These are phyloP conservation scores for Sakesphorus luctuosus DNA, from an alignment of 2,113 vertebrate species.

Conservation along the genomic window DNA sequence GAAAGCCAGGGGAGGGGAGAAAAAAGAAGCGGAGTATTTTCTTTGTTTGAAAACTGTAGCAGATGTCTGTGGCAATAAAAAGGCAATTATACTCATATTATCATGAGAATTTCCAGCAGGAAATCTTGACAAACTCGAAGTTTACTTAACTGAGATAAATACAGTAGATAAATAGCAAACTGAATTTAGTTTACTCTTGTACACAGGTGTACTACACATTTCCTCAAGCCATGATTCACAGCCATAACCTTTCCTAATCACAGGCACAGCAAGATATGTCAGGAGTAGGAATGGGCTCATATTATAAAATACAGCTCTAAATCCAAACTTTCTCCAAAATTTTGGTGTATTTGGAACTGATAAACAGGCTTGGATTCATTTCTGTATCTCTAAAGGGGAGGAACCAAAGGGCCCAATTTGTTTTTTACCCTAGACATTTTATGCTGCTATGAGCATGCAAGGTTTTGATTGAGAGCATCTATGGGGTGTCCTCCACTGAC, in stretches of 20 bases:
- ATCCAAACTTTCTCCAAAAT: conserved; percentile 28
- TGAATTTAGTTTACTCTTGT: conserved; percentile 70
- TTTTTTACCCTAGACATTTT: not conserved
- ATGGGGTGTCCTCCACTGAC: not conserved
- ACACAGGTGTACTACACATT: conserved; percentile 63
- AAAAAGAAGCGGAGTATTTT: not conserved
- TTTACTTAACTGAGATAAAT: conserved; percentile 77
- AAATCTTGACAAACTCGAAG: conserved; percentile 73
- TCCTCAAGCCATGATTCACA: conserved; percentile 66
- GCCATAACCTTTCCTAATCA: conserved; percentile 71
- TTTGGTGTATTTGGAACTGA: not conserved
- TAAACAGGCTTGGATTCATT: not conserved
- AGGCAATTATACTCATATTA: conserved; percentile 73
- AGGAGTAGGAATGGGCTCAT: not conserved
- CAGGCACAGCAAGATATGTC: conserved; percentile 53
- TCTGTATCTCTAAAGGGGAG: not conserved
- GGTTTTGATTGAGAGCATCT: conserved; percentile 32
- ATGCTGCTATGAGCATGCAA: not conserved
- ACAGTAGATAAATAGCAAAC: conserved; percentile 74
- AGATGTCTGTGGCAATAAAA: conserved; percentile 77
- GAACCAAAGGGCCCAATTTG: not conserved
- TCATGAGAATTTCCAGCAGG: conserved; percentile 72
- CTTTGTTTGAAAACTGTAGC: conserved; percentile 72
- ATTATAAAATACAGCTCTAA: conserved; percentile 26
- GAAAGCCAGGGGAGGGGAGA: not conserved